Conservation (phyloP, 2,888 invertebrate species). For the Drosophila differens region DNA sequence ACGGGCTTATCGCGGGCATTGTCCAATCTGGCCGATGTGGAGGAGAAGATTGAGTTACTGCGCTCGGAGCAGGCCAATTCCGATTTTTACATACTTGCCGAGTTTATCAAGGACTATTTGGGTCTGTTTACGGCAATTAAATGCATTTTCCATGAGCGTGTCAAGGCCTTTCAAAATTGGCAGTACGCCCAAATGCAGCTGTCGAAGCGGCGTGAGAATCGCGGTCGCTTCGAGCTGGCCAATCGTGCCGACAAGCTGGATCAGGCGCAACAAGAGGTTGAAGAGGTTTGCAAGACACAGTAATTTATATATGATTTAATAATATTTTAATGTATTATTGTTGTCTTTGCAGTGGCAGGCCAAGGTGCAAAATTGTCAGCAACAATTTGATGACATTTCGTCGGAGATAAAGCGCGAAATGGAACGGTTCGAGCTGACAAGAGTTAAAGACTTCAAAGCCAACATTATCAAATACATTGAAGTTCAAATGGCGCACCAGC, state of each 20-base stretch:
- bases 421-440: slow-evolving; percentile 94
- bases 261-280: slow-evolving; percentile 95
- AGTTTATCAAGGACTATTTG: slow-evolving; percentile 97
- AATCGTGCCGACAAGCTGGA: slow-evolving; percentile 96
- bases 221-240: slow-evolving; percentile 95
- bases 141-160: slow-evolving; percentile 91
- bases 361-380: slow-evolving; percentile 98
- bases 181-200: slow-evolving; percentile 98
- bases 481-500: slow-evolving; percentile 96
- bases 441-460: slow-evolving; percentile 95
- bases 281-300: slow-evolving; percentile 88
- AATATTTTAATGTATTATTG: not conserved
- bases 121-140: slow-evolving; percentile 96
- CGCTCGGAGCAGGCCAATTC: slow-evolving; percentile 97
- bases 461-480: slow-evolving; percentile 96
- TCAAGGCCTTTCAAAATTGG: slow-evolving; percentile 95
- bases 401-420: slow-evolving; percentile 97
- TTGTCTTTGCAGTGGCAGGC: slow-evolving; percentile 91
- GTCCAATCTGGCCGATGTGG: slow-evolving; percentile 95
- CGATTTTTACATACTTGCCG: slow-evolving; percentile 97
- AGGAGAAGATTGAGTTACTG: slow-evolving; percentile 92
- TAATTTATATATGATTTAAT: not conserved
- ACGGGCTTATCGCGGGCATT: slow-evolving; percentile 95
- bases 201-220: slow-evolving; percentile 96
- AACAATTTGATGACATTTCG: slow-evolving; percentile 98